Conservation (phyloP, 2,888 invertebrate genomes). For the Agrochola macilenta region DNA sequence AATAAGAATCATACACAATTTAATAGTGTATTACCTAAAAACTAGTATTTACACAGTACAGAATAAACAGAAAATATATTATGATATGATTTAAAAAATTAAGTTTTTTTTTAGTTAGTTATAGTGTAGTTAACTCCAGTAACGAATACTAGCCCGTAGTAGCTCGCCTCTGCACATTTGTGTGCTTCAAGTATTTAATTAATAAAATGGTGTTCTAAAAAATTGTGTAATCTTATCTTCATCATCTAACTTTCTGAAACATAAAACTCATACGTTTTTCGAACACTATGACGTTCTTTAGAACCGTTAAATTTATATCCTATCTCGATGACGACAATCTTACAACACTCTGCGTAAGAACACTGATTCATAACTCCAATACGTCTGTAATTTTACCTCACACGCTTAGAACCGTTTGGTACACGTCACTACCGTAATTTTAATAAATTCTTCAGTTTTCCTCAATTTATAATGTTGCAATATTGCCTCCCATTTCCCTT, state of each 20-base stretch:
- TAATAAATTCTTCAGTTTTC: conserved; percentile 17
- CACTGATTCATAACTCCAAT: conserved; percentile 21
- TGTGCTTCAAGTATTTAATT: too few species aligned
- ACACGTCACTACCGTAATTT: conserved; percentile 14
- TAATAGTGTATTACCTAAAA: background rate
- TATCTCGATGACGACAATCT: conserved; percentile 36
- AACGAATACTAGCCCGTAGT: too few species aligned
- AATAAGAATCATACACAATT: background rate
- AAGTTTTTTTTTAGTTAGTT: background rate
- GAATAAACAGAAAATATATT: background rate
- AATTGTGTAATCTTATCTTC: background rate
- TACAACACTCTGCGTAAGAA: conserved; percentile 25
- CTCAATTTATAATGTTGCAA: conserved; percentile 14
- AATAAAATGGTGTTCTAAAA: background rate
- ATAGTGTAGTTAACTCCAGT: background rate
- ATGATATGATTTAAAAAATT: background rate
- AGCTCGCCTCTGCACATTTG: too few species aligned
- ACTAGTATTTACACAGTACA: background rate
- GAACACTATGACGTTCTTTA: conserved; percentile 27
- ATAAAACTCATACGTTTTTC: background rate
- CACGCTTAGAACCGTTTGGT: background rate
- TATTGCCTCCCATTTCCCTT: conserved; percentile 6
- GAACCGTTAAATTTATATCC: conserved; percentile 24
- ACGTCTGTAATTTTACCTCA: background rate
- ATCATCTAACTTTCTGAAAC: background rate